phyloP scores from a whole-genome alignment of 2,888 invertebrate genomes.

The Myathropa florea region DNA sequence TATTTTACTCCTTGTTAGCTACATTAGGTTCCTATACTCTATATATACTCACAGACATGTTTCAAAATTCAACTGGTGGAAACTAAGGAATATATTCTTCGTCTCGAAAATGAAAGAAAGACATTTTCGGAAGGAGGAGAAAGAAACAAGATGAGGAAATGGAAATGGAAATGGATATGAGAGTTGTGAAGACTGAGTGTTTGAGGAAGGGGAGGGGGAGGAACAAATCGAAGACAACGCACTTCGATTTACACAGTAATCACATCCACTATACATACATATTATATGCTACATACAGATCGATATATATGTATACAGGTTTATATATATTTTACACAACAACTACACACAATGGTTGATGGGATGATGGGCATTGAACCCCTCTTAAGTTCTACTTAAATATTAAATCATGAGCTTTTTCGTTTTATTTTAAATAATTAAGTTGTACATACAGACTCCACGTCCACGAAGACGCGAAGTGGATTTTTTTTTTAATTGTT shows the following conservation, averaged over 20 bases:
- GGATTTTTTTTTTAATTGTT: conserved; percentile 23
- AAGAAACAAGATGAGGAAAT: not conserved
- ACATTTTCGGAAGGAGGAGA: not conserved
- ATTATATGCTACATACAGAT: conserved; percentile 21
- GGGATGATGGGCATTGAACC: conserved; percentile 18
- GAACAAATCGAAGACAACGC: not conserved
- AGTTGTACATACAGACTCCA: conserved; percentile 48
- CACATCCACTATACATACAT: conserved; percentile 50
- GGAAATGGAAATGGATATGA: not conserved
- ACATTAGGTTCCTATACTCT: conserved; percentile 8
- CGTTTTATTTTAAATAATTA: conserved; percentile 34
- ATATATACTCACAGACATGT: conserved; percentile 59
- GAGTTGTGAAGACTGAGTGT: no score
- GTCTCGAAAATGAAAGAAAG: conserved; percentile 11
- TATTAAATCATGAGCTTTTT: conserved; percentile 39
- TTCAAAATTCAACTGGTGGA: conserved; percentile 44
- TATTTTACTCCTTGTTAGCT: conserved; percentile 39
- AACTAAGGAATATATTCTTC: conserved; percentile 12
- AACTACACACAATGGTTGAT: conserved; percentile 46
- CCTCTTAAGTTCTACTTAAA: conserved; percentile 49
- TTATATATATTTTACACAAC: conserved; percentile 36
- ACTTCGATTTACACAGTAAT: conserved; percentile 8
- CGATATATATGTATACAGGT: conserved; percentile 8
- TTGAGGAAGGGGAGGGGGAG: not conserved
- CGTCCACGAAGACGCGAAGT: not conserved